Conservation (phyloP, 2,888 invertebrate species). For the Crossocerus cetratus region DNA sequence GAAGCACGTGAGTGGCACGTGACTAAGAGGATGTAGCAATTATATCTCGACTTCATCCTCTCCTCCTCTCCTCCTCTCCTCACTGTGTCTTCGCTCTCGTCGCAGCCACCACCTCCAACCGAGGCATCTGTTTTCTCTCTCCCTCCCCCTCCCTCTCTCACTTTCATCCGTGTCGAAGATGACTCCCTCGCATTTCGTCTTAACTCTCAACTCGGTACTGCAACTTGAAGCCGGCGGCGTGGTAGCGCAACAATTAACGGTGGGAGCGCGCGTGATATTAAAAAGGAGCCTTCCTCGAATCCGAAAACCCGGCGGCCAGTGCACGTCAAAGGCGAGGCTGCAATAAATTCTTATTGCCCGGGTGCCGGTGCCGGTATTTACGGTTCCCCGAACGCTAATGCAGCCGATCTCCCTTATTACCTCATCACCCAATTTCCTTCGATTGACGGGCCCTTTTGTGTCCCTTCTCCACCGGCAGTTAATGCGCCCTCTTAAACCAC, state of each 20-base stretch:
- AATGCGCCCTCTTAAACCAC: too few species aligned
- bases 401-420: slow-evolving; percentile 23
- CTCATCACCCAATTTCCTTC: slow-evolving; percentile 34
- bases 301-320: slow-evolving; percentile 63
- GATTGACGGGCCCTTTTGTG: slow-evolving; percentile 19
- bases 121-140: slow-evolving; percentile 23
- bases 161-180: not conserved
- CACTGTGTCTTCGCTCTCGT: slow-evolving; percentile 38
- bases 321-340: slow-evolving; percentile 68
- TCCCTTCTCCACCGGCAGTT: not conserved
- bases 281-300: slow-evolving; percentile 73
- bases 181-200: too few species aligned
- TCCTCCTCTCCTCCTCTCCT: slow-evolving; percentile 49
- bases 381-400: slow-evolving; percentile 51
- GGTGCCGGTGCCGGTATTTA: slow-evolving; percentile 49
- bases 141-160: slow-evolving; percentile 4
- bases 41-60: slow-evolving; percentile 68
- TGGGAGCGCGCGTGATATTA: slow-evolving; percentile 68
- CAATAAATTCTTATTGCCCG: slow-evolving; percentile 74
- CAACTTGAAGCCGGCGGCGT: slow-evolving; percentile 49
- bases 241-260: slow-evolving; percentile 69
- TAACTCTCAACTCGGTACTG: not conserved
- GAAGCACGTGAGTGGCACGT: slow-evolving; percentile 72
- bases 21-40: slow-evolving; percentile 73
- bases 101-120: slow-evolving; percentile 18